A percentile compares a stretch with the other conserved stretches of the same genome.
Conservation (phyloP, 2,797 vertebrate species). For the Triplophysa yarkandensis region DNA sequence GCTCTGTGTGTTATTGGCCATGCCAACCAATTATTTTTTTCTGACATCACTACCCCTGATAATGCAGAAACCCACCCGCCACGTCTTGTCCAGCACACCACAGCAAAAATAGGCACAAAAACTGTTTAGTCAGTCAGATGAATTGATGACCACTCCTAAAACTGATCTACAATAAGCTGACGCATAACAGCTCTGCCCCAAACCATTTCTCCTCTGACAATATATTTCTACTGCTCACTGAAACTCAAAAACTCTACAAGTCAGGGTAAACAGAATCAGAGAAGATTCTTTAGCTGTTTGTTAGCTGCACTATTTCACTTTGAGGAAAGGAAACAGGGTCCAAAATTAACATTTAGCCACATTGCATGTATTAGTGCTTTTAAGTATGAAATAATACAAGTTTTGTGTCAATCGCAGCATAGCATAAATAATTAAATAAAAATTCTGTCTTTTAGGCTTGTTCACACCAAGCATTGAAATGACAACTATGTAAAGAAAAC, state of each 20-base stretch:
- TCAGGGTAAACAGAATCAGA: background rate
- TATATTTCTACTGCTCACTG: constrained; percentile 3
- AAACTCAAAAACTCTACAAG: background rate
- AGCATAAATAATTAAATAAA: background rate
- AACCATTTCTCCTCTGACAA: background rate
- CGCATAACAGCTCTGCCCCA: background rate
- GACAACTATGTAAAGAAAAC: too few species aligned
- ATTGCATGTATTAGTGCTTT: background rate
- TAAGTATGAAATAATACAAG: background rate
- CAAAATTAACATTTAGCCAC: background rate
- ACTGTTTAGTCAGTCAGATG: constrained; percentile 7
- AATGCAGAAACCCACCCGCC: constrained; percentile 11
- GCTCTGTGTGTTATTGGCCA: constrained; percentile 15
- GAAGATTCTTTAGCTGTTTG: background rate
- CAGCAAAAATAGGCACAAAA: constrained; percentile 31
- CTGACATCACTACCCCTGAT: constrained; percentile 14
- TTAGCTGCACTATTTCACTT: background rate
- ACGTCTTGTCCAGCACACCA: constrained; percentile 4
- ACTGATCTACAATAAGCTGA: background rate
- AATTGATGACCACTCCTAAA: constrained; percentile 9
- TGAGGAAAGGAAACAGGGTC: constrained; percentile 12
- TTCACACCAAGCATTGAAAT: too few species aligned
- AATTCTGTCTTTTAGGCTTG: background rate
- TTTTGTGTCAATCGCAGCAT: background rate
- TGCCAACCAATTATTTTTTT: background rate